Conservation (phyloP, 2,888 invertebrate genomes). For the Celastrina argiolus region DNA sequence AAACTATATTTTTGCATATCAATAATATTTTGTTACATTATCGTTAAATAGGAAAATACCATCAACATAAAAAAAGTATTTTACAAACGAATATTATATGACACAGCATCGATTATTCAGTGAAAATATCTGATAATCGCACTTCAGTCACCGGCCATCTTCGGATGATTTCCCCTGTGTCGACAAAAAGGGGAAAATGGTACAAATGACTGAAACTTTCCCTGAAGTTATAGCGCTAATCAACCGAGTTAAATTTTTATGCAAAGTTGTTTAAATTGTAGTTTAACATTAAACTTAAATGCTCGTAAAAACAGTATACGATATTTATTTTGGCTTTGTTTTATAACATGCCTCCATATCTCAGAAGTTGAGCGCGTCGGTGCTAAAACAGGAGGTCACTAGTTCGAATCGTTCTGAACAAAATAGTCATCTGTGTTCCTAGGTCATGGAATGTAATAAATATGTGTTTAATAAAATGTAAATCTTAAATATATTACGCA, state of each 20-base stretch:
- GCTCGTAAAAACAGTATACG: background rate
- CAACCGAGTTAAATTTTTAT: background rate
- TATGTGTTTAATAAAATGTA: background rate
- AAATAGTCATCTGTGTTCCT: background rate
- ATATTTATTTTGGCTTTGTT: too few relatives aligned
- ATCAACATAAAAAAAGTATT: background rate
- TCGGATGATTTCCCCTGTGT: constrained; percentile 1
- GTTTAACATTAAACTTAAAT: background rate
- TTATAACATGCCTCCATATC: too few relatives aligned
- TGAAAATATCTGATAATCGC: background rate
- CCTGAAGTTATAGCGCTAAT: background rate
- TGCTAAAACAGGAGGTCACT: too few relatives aligned
- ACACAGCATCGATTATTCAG: background rate
- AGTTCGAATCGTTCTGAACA: too few relatives aligned
- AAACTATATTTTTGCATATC: too few relatives aligned
- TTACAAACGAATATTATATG: background rate
- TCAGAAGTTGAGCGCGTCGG: too few relatives aligned
- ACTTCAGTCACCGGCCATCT: background rate
- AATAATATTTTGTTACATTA: too few relatives aligned
- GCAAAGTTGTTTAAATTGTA: background rate
- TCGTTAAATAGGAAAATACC: background rate
- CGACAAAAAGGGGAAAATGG: constrained; percentile 3
- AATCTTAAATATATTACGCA: background rate
- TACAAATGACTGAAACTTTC: constrained; percentile 5
- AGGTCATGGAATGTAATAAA: background rate